Percentiles rank a stretch among this genome's conserved stretches.
Conservation (phyloP, 2,797 vertebrate genomes). For the Chromobotia macracanthus region DNA sequence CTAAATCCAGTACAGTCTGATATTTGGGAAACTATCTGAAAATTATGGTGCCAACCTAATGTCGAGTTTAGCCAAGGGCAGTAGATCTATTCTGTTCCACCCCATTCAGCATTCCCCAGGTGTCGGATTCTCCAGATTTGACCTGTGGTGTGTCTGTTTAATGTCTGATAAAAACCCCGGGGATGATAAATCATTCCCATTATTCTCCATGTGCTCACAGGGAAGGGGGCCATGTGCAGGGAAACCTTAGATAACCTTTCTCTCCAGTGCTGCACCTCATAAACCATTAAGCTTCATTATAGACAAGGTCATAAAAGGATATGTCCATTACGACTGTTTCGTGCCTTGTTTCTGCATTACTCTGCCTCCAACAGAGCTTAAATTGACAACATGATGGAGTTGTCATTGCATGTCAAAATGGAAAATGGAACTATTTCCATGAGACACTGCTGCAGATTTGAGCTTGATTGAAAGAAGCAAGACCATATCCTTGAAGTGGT, state of each 20-base stretch:
- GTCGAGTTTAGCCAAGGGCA: constrained; percentile 20
- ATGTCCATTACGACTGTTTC: constrained; percentile 65
- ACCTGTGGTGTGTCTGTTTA: constrained; percentile 44
- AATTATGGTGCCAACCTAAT: constrained; percentile 3
- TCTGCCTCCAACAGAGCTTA: constrained; percentile 49
- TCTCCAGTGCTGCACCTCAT: constrained; percentile 55
- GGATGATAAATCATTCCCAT: constrained; percentile 40
- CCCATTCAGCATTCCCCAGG: constrained; percentile 1
- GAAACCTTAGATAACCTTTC: constrained; percentile 58
- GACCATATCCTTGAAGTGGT: constrained; percentile 56
- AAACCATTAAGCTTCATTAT: constrained; percentile 66
- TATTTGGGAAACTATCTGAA: background rate
- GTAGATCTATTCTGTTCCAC: constrained; percentile 14
- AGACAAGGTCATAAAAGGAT: constrained; percentile 73
- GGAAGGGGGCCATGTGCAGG: background rate
- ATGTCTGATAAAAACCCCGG: constrained; percentile 42
- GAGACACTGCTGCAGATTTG: constrained; percentile 54
- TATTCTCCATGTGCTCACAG: constrained; percentile 6
- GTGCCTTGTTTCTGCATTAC: constrained; percentile 55
- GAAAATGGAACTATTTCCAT: constrained; percentile 54
- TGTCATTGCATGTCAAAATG: constrained; percentile 64
- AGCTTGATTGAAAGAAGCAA: constrained; percentile 48
- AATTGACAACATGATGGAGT: constrained; percentile 72
- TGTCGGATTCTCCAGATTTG: constrained; percentile 39
- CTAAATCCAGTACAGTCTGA: background rate